These are phyloP conservation scores for Plectus sambesii DNA, from an alignment of 1,140 invertebrate species.

Conservation along the genomic window DNA sequence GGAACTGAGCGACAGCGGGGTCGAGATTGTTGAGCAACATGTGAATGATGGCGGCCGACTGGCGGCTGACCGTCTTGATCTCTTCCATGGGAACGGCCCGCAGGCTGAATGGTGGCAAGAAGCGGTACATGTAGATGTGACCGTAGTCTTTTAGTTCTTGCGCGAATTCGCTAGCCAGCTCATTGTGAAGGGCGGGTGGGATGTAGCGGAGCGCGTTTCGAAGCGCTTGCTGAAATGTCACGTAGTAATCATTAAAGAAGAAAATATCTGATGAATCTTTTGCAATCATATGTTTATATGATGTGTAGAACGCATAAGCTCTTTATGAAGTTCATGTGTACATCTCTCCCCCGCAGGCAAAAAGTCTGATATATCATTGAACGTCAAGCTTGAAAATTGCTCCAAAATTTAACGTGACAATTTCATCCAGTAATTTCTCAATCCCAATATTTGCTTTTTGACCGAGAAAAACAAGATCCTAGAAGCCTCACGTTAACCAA, in stretches of 20 bases:
- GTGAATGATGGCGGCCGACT: conserved; percentile 57
- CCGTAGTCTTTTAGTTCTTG: conserved; percentile 55
- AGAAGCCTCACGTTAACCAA: conserved; percentile 1
- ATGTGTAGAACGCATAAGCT: background rate
- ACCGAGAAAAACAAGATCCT: conserved; percentile 1
- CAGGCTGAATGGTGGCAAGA: conserved; percentile 48
- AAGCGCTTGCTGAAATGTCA: conserved; percentile 51
- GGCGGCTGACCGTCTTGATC: conserved; percentile 51
- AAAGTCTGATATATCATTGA: conserved; percentile 7
- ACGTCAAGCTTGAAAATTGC: conserved; percentile 5
- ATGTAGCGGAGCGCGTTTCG: conserved; percentile 58
- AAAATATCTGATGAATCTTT: background rate
- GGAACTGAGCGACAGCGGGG: conserved; percentile 54
- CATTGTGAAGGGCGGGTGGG: conserved; percentile 50
- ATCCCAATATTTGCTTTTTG: no score
- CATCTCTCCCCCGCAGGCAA: background rate
- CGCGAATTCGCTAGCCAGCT: conserved; percentile 54
- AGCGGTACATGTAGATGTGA: conserved; percentile 63
- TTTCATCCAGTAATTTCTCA: no score
- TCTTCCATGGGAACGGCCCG: conserved; percentile 56
- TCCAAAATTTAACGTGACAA: conserved; percentile 3
- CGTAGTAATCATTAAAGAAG: no score
- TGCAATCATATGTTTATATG: background rate
- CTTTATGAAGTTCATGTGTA: conserved; percentile 2
- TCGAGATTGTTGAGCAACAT: conserved; percentile 62